Evolutionary conservation across 2,113 vertebrate species (phyloP).

Genomic region (Picathartes gymnocephalus): DNA sequence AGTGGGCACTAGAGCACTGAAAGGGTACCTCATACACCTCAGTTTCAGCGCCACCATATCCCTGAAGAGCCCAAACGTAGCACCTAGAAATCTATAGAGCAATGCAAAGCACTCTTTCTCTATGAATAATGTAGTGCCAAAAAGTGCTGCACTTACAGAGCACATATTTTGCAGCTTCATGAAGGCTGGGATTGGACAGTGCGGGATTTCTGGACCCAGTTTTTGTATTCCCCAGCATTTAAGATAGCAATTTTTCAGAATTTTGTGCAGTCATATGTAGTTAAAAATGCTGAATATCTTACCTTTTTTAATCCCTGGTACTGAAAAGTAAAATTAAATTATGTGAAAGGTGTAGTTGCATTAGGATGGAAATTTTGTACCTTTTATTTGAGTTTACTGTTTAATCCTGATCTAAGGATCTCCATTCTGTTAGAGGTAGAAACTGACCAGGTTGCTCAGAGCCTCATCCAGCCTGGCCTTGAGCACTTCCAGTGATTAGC

Average conservation of each 20-base stretch:
- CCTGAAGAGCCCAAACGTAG: neutral
- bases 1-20: neutral
- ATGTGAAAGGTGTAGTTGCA: neutral
- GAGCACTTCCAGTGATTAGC: neutral
- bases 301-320: neutral
- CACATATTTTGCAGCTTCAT: neutral
- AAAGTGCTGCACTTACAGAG: neutral
- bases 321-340: neutral
- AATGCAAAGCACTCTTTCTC: neutral
- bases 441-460: neutral
- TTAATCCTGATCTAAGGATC: neutral
- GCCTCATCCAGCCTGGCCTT: neutral
- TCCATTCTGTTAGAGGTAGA: neutral
- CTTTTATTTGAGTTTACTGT: neutral
- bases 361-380: neutral
- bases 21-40: rapidly evolving
- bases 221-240: neutral
- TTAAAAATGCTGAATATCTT: neutral
- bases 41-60: neutral
- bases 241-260: neutral
- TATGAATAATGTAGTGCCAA: neutral
- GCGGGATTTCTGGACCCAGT: neutral
- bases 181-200: neutral
- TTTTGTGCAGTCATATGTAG: neutral
- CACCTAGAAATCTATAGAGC: neutral